phyloP scores from a whole-genome alignment of 1,140 invertebrate species.

The Megalopta genalis region DNA sequence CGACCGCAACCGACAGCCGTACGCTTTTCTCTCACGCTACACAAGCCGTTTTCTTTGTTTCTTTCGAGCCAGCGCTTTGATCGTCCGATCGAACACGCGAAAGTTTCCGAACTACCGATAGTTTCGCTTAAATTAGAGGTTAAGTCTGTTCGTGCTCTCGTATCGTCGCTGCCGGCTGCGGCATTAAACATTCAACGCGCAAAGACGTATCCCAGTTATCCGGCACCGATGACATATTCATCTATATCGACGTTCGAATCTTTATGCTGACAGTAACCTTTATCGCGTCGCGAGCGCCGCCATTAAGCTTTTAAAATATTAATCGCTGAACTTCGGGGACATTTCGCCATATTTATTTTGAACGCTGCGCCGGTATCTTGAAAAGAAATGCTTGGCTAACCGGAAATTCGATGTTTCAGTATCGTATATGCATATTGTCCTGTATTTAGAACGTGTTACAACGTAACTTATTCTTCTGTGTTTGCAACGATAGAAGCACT shows the following conservation, averaged over 20 bases:
- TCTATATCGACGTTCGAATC: not conserved
- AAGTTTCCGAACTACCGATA: not conserved
- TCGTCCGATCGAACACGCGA: not conserved
- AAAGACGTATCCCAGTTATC: not conserved
- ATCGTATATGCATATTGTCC: too few relatives aligned
- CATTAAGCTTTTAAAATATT: not conserved
- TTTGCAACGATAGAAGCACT: too few relatives aligned
- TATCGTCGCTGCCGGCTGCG: not conserved
- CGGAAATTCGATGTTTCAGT: too few relatives aligned
- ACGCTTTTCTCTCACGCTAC: too few relatives aligned
- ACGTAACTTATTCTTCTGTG: too few relatives aligned
- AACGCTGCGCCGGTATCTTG: too few relatives aligned
- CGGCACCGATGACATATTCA: not conserved
- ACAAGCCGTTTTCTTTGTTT: too few relatives aligned
- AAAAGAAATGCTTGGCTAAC: too few relatives aligned
- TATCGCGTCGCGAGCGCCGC: not conserved
- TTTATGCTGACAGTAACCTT: not conserved
- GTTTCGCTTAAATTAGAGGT: not conserved
- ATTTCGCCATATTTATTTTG: not conserved
- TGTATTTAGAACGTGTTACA: too few relatives aligned
- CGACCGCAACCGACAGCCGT: not conserved
- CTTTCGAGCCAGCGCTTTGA: not conserved
- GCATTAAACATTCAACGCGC: not conserved
- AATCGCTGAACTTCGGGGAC: not conserved
- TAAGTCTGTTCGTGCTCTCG: not conserved